Evolutionary conservation across 2,888 invertebrate genomes (phyloP).

Genomic region (Lymantria monacha): DNA sequence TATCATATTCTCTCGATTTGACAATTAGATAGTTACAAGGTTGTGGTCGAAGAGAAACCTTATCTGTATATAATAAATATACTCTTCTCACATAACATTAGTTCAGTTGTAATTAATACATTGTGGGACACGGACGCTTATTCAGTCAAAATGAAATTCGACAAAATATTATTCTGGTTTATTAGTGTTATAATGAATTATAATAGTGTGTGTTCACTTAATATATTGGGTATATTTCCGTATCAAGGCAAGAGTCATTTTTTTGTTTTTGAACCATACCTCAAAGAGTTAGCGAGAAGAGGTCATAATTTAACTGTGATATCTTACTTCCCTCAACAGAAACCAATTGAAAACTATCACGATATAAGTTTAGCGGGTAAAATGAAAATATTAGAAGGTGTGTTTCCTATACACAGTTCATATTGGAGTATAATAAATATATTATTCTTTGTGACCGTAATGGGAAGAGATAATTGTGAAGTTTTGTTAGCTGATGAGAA

Average conservation of each 20-base stretch:
- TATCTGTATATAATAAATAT: not conserved
- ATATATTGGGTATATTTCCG: slow-evolving; percentile 84
- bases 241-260: slow-evolving; percentile 87
- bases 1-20: not conserved
- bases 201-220: slow-evolving; percentile 47
- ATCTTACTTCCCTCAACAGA: slow-evolving; percentile 81
- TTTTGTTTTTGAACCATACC: slow-evolving; percentile 81
- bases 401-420: slow-evolving; percentile 42
- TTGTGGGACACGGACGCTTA: not conserved
- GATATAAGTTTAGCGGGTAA: slow-evolving; percentile 59
- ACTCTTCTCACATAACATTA: not conserved
- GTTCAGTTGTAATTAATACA: not conserved
- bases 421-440: slow-evolving; percentile 38
- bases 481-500: slow-evolving; percentile 47
- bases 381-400: slow-evolving; percentile 45
- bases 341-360: slow-evolving; percentile 52
- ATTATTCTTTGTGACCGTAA: slow-evolving; percentile 34
- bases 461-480: slow-evolving; percentile 51
- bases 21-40: not conserved
- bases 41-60: not conserved
- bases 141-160: slow-evolving; percentile 16
- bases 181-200: slow-evolving; percentile 5
- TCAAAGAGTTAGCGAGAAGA: slow-evolving; percentile 80
- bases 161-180: slow-evolving; percentile 13
- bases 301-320: slow-evolving; percentile 86